Percentiles rank a stretch among this genome's conserved stretches.
phyloP scores from a whole-genome alignment of 2,113 vertebrate genomes.

The Silurus asotus region DNA sequence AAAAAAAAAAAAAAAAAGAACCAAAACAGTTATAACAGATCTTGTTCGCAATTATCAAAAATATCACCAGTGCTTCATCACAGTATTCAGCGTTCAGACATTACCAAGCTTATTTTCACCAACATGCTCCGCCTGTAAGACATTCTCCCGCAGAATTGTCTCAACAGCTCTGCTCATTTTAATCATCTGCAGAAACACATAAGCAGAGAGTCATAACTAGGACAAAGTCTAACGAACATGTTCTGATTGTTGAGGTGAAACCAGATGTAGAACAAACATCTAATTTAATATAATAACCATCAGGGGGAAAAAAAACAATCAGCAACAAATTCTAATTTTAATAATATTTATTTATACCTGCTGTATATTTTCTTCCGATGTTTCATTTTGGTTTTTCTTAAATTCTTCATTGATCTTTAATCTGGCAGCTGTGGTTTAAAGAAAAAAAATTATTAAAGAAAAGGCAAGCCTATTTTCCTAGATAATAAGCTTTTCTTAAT shows the following conservation, averaged over 20 bases:
- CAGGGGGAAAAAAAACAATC: background rate
- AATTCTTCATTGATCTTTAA: slow-evolving; percentile 77
- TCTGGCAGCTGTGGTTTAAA: slow-evolving; percentile 66
- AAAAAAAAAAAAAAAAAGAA: slow-evolving; percentile 11
- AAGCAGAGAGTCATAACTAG: background rate
- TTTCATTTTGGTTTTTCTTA: slow-evolving; percentile 71
- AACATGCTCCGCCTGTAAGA: slow-evolving; percentile 72
- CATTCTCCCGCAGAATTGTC: slow-evolving; percentile 63
- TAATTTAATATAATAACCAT: background rate
- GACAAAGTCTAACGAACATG: background rate
- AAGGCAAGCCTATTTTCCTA: background rate
- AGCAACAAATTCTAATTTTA: no score
- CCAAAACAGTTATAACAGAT: slow-evolving; percentile 1
- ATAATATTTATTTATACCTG: slow-evolving; percentile 58
- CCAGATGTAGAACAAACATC: background rate
- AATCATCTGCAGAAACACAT: slow-evolving; percentile 67
- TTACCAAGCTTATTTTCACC: slow-evolving; percentile 65
- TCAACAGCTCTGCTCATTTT: slow-evolving; percentile 74
- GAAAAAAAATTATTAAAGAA: background rate
- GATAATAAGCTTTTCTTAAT: background rate
- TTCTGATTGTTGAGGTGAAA: background rate
- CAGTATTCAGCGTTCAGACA: slow-evolving; percentile 28
- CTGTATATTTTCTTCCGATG: slow-evolving; percentile 67
- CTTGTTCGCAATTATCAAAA: background rate
- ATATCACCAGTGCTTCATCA: background rate